These are phyloP conservation scores for Galerucella nymphaeae DNA, from an alignment of 2,888 invertebrate genomes.

Conservation along the genomic window DNA sequence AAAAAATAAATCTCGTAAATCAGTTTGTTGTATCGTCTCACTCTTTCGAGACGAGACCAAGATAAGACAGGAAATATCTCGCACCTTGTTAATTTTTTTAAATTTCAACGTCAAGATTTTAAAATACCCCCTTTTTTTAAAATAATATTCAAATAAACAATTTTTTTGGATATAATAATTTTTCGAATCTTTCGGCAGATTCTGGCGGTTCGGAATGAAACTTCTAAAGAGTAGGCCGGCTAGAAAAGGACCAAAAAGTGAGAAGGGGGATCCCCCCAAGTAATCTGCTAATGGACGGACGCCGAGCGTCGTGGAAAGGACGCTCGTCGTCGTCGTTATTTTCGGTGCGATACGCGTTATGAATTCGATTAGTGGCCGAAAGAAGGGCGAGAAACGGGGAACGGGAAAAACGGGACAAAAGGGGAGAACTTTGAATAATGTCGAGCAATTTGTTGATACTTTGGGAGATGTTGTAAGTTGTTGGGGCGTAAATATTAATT, in stretches of 20 bases:
- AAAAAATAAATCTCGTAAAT: too few species aligned
- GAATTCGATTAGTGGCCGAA: conserved; percentile 53
- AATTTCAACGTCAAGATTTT: too few species aligned
- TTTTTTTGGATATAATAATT: neutral
- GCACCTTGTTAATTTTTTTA: too few species aligned
- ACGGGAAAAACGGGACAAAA: conserved; percentile 3
- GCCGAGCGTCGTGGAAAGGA: conserved; percentile 26
- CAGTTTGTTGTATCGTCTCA: too few species aligned
- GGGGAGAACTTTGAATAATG: conserved; percentile 26
- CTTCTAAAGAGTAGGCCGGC: neutral
- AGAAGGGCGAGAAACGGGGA: neutral
- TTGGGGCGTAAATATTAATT: conserved; percentile 18
- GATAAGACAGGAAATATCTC: too few species aligned
- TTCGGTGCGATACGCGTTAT: conserved; percentile 54
- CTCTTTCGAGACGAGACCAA: too few species aligned
- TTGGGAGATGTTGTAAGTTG: conserved; percentile 17
- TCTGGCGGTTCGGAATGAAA: neutral
- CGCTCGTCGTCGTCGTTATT: conserved; percentile 38
- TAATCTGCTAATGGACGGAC: conserved; percentile 39
- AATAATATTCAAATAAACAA: too few species aligned
- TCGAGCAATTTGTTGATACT: conserved; percentile 24
- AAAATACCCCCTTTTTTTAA: too few species aligned
- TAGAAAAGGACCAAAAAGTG: conserved; percentile 23
- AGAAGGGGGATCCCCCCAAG: conserved; percentile 33
- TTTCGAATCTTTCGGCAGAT: neutral